Evolutionary conservation across 2,797 vertebrate species (phyloP).

Genomic region (Lepus oiostolus): DNA sequence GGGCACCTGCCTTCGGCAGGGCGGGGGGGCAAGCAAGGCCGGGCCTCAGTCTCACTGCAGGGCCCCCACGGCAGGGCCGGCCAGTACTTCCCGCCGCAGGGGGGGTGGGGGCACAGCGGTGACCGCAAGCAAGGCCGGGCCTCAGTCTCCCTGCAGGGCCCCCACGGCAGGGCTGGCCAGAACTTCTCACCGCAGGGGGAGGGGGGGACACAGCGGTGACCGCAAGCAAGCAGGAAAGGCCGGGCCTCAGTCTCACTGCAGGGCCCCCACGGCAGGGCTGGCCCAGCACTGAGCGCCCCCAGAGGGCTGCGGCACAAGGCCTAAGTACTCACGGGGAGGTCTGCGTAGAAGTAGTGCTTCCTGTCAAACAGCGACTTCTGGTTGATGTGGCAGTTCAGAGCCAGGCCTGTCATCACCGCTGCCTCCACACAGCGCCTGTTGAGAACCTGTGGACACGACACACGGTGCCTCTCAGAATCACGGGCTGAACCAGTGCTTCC

Average conservation of each 20-base stretch:
- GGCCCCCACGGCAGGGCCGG: slow-evolving; percentile 54
- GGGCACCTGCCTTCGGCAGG: slow-evolving; percentile 83
- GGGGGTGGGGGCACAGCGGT: slow-evolving; percentile 53
- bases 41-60: background rate
- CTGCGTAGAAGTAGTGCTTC: slow-evolving; percentile 99
- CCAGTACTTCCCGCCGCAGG: slow-evolving; percentile 70
- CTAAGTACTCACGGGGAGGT: slow-evolving; percentile 95
- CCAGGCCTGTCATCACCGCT: slow-evolving; percentile 96
- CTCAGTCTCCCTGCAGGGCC: background rate
- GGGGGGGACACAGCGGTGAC: slow-evolving; percentile 60
- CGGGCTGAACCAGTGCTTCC: slow-evolving; percentile 70
- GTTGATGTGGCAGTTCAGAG: slow-evolving; percentile 96
- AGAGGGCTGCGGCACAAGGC: slow-evolving; percentile 31
- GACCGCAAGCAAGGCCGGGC: slow-evolving; percentile 64
- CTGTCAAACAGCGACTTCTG: slow-evolving; percentile 97
- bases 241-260: background rate
- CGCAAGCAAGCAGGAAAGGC: slow-evolving; percentile 59
- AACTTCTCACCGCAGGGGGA: slow-evolving; percentile 44
- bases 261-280: background rate
- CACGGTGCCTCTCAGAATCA: slow-evolving; percentile 82
- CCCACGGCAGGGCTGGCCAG: slow-evolving; percentile 55
- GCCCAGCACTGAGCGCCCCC: background rate
- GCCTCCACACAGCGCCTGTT: slow-evolving; percentile 98
- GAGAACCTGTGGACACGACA: slow-evolving; percentile 92
- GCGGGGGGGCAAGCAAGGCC: slow-evolving; percentile 70